These are phyloP conservation scores for Caranx melampygus DNA, from an alignment of 2,113 vertebrate species.

Conservation along the genomic window DNA sequence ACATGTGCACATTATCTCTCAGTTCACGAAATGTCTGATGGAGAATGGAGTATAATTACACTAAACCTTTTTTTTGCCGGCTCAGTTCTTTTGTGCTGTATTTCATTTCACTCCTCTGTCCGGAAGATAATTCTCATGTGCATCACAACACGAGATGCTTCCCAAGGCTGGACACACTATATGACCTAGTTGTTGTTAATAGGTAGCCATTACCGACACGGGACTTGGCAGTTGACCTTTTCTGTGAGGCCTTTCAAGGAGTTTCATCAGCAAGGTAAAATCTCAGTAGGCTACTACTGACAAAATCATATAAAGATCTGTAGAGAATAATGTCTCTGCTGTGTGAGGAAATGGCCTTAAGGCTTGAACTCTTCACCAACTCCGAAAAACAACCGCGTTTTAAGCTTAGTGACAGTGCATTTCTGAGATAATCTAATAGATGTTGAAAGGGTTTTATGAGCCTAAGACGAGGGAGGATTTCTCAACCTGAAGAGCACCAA, in stretches of 20 bases:
- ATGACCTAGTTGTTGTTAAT: conserved; percentile 13
- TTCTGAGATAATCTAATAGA: not conserved
- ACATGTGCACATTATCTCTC: conserved; percentile 74
- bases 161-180: conserved; percentile 34
- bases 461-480: not conserved
- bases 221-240: conserved; percentile 26
- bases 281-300: not conserved
- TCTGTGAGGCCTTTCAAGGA: conserved; percentile 13
- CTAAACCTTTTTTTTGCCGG: conserved; percentile 70
- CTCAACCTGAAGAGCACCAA: not conserved
- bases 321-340: not conserved
- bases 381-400: not conserved
- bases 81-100: conserved; percentile 70
- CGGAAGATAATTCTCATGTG: conserved; percentile 50
- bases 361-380: not conserved
- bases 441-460: conserved; percentile 15
- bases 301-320: not conserved
- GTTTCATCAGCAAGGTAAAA: not conserved
- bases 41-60: conserved; percentile 74
- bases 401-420: not conserved
- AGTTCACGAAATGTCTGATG: conserved; percentile 68
- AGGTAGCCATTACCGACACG: conserved; percentile 37
- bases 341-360: not conserved
- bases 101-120: conserved; percentile 38
- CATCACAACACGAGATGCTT: conserved; percentile 47